phyloP scores from a whole-genome alignment of 2,113 vertebrate genomes.

The Pangasianodon gigas region DNA sequence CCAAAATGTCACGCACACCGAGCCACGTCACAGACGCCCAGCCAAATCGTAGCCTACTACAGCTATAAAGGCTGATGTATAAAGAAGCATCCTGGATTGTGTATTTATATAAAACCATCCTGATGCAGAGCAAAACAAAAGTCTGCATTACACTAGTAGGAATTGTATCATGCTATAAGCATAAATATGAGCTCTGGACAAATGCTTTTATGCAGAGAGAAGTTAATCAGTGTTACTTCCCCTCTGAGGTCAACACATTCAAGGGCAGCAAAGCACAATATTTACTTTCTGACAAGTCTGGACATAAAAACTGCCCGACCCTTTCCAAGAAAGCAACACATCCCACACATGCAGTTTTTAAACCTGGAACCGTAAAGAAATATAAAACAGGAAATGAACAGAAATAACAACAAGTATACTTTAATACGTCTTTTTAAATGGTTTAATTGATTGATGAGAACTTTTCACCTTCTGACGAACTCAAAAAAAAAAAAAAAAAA shows the following conservation, averaged over 20 bases:
- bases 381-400: neutral
- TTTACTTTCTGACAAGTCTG: neutral
- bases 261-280: neutral
- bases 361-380: neutral
- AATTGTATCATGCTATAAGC: neutral
- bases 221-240: conserved; percentile 1
- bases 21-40: no score
- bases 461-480: neutral
- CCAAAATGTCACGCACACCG: no score
- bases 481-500: neutral
- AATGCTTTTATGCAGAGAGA: neutral
- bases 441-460: neutral
- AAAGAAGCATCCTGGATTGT: no score
- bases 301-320: neutral
- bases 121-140: neutral
- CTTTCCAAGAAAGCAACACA: neutral
- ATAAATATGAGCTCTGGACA: neutral
- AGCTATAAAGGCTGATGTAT: no score
- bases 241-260: neutral
- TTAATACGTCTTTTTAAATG: no score
- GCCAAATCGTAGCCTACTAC: no score
- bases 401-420: neutral
- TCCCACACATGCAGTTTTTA: neutral
- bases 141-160: neutral
- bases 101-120: no score